Conservation (phyloP, 2,797 vertebrate species). For the Ataeniobius toweri region DNA sequence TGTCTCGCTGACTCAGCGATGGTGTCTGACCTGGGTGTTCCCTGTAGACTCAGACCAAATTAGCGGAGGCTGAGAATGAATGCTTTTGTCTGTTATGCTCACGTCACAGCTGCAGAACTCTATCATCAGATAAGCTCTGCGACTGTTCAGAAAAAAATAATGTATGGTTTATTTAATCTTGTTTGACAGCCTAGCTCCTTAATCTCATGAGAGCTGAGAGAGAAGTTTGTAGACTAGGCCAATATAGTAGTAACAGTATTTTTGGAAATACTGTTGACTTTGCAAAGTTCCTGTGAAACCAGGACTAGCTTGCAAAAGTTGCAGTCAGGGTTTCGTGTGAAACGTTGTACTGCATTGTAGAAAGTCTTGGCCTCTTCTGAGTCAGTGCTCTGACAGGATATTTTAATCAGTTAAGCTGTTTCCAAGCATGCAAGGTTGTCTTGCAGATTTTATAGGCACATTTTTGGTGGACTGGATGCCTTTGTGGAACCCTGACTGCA, state of each 20-base stretch:
- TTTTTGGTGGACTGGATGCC: neutral
- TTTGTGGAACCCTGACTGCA: neutral
- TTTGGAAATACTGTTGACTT: constrained; percentile 57
- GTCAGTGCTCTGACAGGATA: constrained; percentile 18
- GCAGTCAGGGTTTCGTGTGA: constrained; percentile 18
- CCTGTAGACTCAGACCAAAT: constrained; percentile 50
- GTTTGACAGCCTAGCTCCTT: constrained; percentile 20
- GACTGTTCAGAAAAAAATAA: constrained; percentile 26
- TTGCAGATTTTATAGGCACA: neutral
- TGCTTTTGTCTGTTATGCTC: constrained; percentile 27
- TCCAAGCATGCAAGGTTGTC: neutral
- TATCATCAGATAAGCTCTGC: constrained; percentile 49
- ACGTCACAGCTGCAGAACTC: constrained; percentile 43
- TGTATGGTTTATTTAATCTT: constrained; percentile 36
- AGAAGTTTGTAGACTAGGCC: constrained; percentile 8
- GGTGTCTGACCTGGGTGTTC: constrained; percentile 52
- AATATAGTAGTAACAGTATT: constrained; percentile 42
- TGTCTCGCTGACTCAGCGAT: constrained; percentile 49
- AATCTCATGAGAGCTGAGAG: constrained; percentile 10
- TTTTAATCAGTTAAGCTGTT: constrained; percentile 15
- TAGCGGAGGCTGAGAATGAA: constrained; percentile 48
- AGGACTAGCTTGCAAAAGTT: constrained; percentile 33
- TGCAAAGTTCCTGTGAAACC: constrained; percentile 38
- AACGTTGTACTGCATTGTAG: constrained; percentile 29
- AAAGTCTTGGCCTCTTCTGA: constrained; percentile 19